Conservation (phyloP, 2,888 invertebrate genomes). For the Agonopterix subpropinquella region DNA sequence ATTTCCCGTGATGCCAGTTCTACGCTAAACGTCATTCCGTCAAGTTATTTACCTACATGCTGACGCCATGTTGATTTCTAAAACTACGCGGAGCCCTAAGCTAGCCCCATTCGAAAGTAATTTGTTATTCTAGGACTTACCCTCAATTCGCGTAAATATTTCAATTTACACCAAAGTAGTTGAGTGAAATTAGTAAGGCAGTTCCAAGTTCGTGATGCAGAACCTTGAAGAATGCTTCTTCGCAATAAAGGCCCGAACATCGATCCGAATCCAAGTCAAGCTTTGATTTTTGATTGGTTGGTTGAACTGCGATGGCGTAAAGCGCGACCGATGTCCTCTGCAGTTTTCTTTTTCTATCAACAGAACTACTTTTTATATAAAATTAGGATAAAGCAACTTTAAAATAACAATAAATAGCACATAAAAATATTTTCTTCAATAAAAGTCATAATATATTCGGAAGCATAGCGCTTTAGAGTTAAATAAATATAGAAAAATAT, state of each 20-base stretch:
- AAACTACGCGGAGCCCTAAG: constrained; percentile 56
- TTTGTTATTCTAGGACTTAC: constrained; percentile 48
- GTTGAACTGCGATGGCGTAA: constrained; percentile 40
- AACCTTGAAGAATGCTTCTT: constrained; percentile 80
- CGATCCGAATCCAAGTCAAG: constrained; percentile 76
- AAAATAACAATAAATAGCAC: background rate
- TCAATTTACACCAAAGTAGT: constrained; percentile 78
- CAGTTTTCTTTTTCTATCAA: constrained; percentile 25
- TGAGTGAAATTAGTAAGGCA: constrained; percentile 77
- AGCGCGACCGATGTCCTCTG: constrained; percentile 14
- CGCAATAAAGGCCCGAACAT: constrained; percentile 80
- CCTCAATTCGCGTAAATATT: constrained; percentile 68
- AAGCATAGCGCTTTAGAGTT: background rate
- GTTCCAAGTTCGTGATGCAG: constrained; percentile 82
- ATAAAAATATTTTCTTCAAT: background rate
- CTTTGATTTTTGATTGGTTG: constrained; percentile 33
- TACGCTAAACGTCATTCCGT: constrained; percentile 37
- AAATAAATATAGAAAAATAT: background rate
- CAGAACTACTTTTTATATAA: constrained; percentile 10
- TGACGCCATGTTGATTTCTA: constrained; percentile 72
- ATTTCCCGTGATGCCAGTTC: background rate
- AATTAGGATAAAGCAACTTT: background rate
- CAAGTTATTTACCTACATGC: constrained; percentile 68
- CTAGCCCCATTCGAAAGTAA: constrained; percentile 28
- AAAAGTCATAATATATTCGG: background rate